A percentile compares a stretch with the other conserved stretches of the same genome.
Conservation (phyloP, 2,113 vertebrate genomes). For the Casuarius casuarius region DNA sequence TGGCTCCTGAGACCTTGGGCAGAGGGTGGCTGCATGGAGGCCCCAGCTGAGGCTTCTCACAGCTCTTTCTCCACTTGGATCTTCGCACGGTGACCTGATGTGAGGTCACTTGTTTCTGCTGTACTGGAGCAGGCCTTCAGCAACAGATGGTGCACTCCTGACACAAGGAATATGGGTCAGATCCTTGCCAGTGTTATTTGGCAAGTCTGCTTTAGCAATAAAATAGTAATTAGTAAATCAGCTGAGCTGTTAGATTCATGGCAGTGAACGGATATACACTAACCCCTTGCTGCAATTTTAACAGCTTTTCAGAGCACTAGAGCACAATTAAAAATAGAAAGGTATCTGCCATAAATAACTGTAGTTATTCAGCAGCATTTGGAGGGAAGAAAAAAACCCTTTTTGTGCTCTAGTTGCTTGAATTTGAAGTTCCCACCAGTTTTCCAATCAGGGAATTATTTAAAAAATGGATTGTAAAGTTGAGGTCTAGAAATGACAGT, state of each 20-base stretch:
- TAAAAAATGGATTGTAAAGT: neutral
- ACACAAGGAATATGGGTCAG: accelerated
- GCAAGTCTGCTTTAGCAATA: neutral
- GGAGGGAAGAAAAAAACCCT: neutral
- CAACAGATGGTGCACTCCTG: neutral
- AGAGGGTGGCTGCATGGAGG: neutral
- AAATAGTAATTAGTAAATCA: neutral
- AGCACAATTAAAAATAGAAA: neutral
- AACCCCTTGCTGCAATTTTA: neutral
- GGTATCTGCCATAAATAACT: neutral
- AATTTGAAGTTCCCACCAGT: neutral
- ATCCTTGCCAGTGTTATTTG: neutral
- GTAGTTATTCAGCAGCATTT: neutral
- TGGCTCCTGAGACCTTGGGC: accelerated
- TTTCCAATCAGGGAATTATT: neutral
- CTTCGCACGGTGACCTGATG: neutral
- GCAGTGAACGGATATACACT: neutral
- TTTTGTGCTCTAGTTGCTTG: neutral
- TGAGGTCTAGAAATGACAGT: neutral
- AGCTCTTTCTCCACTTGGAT: neutral
- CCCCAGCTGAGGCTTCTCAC: neutral
- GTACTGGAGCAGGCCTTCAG: neutral
- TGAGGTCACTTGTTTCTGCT: accelerated
- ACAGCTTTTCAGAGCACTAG: neutral
- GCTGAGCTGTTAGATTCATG: neutral